Conservation (phyloP, 1,140 invertebrate genomes). For the Gyrodactylus bullatarudis region DNA sequence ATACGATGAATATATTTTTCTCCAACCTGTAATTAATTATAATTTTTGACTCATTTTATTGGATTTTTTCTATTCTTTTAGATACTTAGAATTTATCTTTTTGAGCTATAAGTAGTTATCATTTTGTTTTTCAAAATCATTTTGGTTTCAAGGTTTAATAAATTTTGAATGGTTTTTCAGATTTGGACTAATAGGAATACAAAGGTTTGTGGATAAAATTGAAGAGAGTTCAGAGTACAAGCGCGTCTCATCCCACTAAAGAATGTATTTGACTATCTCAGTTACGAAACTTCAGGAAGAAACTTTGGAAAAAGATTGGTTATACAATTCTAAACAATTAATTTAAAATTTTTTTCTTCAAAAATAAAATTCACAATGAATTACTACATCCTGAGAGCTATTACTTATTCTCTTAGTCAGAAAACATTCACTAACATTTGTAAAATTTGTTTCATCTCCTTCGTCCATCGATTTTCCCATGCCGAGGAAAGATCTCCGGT, state of each 20-base stretch:
- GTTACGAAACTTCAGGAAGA: too few relatives aligned
- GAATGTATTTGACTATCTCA: too few relatives aligned
- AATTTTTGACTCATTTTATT: not conserved
- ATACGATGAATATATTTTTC: not conserved
- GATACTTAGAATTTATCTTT: too few relatives aligned
- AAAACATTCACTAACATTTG: too few relatives aligned
- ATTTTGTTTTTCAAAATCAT: too few relatives aligned
- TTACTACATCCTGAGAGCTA: not conserved
- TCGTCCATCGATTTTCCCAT: too few relatives aligned
- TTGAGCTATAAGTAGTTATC: too few relatives aligned
- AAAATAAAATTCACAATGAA: not conserved
- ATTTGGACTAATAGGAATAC: not conserved
- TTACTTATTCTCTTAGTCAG: not conserved
- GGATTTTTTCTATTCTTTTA: not conserved
- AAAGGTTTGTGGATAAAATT: too few relatives aligned
- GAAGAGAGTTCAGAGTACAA: too few relatives aligned
- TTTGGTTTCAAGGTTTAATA: not conserved
- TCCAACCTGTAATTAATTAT: not conserved
- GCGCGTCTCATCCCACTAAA: too few relatives aligned
- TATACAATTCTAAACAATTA: not conserved
- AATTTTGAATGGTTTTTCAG: not conserved
- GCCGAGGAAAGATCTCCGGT: not conserved
- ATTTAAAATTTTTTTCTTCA: not conserved
- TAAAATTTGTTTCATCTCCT: too few relatives aligned
- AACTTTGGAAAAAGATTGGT: not conserved